Evolutionary conservation across 2,797 vertebrate species (phyloP).

Genomic region (Spatula versicolor): DNA sequence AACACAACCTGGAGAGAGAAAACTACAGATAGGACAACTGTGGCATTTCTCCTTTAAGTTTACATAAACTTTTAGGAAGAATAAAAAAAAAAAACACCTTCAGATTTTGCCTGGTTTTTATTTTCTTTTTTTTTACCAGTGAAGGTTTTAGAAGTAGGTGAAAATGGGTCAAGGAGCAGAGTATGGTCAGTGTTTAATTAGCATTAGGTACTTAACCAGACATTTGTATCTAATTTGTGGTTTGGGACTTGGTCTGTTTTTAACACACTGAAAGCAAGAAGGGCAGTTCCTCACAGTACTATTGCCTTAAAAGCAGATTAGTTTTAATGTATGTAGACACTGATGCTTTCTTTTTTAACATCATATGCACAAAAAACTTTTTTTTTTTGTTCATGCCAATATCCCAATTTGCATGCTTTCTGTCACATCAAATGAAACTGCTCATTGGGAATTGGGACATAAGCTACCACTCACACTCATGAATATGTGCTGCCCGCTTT

Average conservation of each 20-base stretch:
- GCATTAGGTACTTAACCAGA: neutral
- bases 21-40: neutral
- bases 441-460: constrained; percentile 38
- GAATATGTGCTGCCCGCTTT: neutral
- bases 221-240: neutral
- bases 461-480: constrained; percentile 29
- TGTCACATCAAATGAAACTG: constrained; percentile 50
- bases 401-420: constrained; percentile 52
- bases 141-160: neutral
- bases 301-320: constrained; percentile 34
- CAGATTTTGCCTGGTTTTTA: neutral
- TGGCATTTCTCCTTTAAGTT: neutral
- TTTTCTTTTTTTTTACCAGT: neutral
- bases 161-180: neutral
- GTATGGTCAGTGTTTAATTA: neutral
- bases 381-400: constrained; percentile 31
- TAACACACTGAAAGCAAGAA: neutral
- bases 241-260: neutral
- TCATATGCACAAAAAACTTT: neutral
- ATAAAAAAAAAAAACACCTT: neutral
- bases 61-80: neutral
- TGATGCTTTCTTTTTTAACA: constrained; percentile 20
- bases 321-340: constrained; percentile 38
- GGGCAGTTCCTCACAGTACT: neutral
- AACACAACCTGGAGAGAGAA: neutral